Evolutionary conservation across 35 echinoderm and acorn worm species (phyloP), one percentile per base, ranked within the genome.

Genomic region (Hemicentrotus pulcherrimus): DNA sequence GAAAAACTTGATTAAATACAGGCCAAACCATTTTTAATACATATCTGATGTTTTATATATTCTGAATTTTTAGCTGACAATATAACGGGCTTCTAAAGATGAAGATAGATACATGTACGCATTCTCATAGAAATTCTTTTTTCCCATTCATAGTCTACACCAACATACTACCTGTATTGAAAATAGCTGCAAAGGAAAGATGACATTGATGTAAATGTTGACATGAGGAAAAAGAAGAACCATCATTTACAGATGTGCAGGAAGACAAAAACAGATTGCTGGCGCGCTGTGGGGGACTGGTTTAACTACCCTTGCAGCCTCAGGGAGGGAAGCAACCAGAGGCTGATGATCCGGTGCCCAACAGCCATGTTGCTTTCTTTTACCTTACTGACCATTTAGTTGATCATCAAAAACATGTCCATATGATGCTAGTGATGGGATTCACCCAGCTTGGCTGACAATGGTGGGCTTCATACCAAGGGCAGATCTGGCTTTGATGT

Each of bases 181-280:
- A 32, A 50, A 93, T 47, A 50, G 48, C 91, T 93, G 91, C 91
- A 93, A 93, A 93, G 32, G 88, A 93, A 90, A 93, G 91, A 58
- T 93, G 91, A 93, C 91, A 93, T 93, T 93, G 91, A 93, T 93
- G 91, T 93, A 28, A 93, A 47, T 93, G 91, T 93, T 50, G 91
- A 93, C 91, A 93, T 93, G 91, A 93, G 48, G 91, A 58, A 93
- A 93, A 93, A 93, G 91, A 93, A 93, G 91, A 50, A 93, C 91
- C 91, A 93, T 93, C 91, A 93, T 93, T 78, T 93, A 93, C 91
- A 93, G 91, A 47, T 93, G 91, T 93, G 91, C 91, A 93, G 91
- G 91, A 55, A 93, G 91, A 93, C 91, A 93, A 93, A 93, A 93
- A 93, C 91, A 58, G 48, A 93, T 22, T 93, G 65, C 65, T 78